Conservation (phyloP, 2,888 invertebrate species). For the Pristionchus maxplancki region DNA sequence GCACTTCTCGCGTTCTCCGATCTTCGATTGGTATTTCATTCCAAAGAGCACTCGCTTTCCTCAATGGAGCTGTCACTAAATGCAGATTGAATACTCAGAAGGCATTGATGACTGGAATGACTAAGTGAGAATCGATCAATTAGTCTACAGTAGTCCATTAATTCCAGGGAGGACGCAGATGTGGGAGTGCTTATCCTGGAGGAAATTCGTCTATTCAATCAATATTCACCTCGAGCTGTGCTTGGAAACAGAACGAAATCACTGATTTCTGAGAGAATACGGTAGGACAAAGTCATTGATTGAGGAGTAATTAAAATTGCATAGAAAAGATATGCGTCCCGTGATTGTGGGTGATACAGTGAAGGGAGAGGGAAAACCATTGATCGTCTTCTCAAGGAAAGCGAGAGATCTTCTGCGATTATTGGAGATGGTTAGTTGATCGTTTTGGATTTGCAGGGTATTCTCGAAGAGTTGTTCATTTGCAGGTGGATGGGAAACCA, state of each 20-base stretch:
- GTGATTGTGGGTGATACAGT: conserved; percentile 12
- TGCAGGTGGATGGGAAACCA: not conserved
- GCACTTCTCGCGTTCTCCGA: conserved; percentile 24
- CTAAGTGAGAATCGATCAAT: conserved; percentile 5
- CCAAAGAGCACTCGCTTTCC: conserved; percentile 15
- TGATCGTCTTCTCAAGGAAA: conserved; percentile 33
- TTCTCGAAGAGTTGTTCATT: no score
- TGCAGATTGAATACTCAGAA: conserved; percentile 43
- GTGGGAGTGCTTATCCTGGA: conserved; percentile 31
- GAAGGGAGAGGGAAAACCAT: conserved; percentile 8
- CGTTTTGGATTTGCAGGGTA: no score
- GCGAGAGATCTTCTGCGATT: conserved; percentile 5
- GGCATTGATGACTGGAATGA: conserved; percentile 44
- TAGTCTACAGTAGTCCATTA: not conserved
- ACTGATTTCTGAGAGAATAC: conserved; percentile 29
- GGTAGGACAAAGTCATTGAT: no score
- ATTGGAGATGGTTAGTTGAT: conserved; percentile 31
- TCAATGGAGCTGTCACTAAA: conserved; percentile 20
- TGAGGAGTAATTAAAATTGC: no score
- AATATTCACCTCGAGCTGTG: conserved; percentile 23
- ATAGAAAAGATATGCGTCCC: conserved; percentile 36
- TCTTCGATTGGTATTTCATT: not conserved
- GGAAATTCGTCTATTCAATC: conserved; percentile 26
- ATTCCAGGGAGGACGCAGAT: conserved; percentile 40
- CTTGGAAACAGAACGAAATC: conserved; percentile 18